phyloP scores from a whole-genome alignment of 2,797 vertebrate species.

The Melanotaenia boesemani region DNA sequence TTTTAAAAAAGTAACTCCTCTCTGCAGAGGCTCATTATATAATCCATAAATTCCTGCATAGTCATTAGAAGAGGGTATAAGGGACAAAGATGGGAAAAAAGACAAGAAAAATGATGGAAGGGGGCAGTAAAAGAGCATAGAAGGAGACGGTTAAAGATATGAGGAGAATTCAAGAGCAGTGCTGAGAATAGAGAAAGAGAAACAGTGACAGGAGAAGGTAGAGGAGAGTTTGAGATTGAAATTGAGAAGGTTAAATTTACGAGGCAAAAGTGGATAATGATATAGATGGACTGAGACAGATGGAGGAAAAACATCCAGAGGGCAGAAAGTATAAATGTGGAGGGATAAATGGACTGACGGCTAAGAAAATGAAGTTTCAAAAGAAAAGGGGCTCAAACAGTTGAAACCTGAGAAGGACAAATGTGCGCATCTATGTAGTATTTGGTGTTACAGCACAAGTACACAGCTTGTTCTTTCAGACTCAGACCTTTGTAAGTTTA shows the following conservation, averaged over 20 bases:
- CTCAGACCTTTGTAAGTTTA: too few relatives aligned
- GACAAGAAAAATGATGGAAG: constrained; percentile 5
- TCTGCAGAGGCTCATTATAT: not conserved
- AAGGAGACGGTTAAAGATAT: not conserved
- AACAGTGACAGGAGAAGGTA: not conserved
- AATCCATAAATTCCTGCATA: not conserved
- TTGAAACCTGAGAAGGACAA: not conserved
- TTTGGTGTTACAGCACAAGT: not conserved
- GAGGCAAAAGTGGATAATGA: not conserved
- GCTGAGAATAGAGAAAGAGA: not conserved
- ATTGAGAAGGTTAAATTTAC: not conserved
- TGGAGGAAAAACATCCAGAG: constrained; percentile 23
- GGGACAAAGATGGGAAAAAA: not conserved
- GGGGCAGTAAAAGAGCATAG: not conserved
- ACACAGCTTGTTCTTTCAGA: too few relatives aligned
- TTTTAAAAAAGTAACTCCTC: not conserved
- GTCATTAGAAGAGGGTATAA: not conserved
- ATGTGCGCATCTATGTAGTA: not conserved
- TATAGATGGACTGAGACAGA: constrained; percentile 34
- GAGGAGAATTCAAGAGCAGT: constrained; percentile 6
- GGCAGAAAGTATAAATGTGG: constrained; percentile 44
- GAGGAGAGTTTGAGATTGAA: not conserved
- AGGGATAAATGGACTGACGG: constrained; percentile 23
- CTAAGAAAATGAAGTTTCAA: not conserved
- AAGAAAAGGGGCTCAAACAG: not conserved